These are phyloP conservation scores for Perca schrenkii DNA, from an alignment of 2,113 vertebrate genomes.

Conservation along the genomic window DNA sequence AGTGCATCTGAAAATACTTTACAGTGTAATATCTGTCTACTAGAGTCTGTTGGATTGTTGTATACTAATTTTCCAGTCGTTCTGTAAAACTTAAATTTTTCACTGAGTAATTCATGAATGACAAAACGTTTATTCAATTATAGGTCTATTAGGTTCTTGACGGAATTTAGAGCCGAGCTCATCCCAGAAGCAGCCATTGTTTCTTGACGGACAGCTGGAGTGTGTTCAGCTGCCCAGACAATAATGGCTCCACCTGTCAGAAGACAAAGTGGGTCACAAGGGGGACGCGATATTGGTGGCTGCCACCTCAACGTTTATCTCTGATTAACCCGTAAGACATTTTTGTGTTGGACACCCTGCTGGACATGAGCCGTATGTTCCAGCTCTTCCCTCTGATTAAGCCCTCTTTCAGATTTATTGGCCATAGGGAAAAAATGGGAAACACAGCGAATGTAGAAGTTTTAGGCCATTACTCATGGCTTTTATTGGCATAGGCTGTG, in stretches of 20 bases:
- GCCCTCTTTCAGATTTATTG: conserved; percentile 75
- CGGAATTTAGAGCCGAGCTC: conserved; percentile 39
- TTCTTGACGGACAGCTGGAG: conserved; percentile 38
- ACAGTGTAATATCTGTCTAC: not conserved
- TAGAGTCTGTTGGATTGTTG: conserved; percentile 1
- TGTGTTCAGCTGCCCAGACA: conserved; percentile 59
- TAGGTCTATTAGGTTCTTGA: conserved; percentile 43
- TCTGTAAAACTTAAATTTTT: conserved; percentile 18
- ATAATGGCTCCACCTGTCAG: conserved; percentile 58
- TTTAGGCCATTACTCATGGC: conserved; percentile 81
- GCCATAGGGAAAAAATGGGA: conserved; percentile 80
- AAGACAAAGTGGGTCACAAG: conserved; percentile 58
- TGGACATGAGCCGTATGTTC: conserved; percentile 67
- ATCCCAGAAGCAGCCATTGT: conserved; percentile 46
- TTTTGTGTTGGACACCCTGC: conserved; percentile 60
- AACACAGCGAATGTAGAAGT: conserved; percentile 79
- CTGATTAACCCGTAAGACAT: conserved; percentile 68
- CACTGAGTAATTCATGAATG: conserved; percentile 20
- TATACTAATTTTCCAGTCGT: not conserved
- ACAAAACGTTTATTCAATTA: conserved; percentile 59
- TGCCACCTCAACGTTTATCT: conserved; percentile 63
- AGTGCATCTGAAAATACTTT: not conserved
- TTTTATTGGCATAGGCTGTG: conserved; percentile 80
- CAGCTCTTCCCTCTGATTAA: conserved; percentile 78
- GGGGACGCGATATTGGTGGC: conserved; percentile 40